phyloP scores from a whole-genome alignment of 2,797 vertebrate species.

The Liasis olivaceus region DNA sequence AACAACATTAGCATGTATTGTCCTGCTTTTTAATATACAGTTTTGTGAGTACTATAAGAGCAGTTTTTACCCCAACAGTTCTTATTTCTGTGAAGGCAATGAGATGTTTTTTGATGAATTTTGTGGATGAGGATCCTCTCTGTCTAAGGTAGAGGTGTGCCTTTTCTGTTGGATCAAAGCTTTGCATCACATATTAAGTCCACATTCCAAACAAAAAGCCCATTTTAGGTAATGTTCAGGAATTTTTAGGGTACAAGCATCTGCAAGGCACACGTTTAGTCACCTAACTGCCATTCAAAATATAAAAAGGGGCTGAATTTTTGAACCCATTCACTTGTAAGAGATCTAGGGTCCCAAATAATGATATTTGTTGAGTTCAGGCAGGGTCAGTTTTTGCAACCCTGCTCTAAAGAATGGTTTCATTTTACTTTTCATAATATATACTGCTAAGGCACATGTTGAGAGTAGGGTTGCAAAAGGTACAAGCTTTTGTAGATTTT shows the following conservation, averaged over 20 bases:
- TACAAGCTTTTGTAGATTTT: background rate
- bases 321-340: background rate
- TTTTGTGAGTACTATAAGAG: constrained; percentile 74
- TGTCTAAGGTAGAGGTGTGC: background rate
- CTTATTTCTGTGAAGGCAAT: background rate
- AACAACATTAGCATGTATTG: constrained; percentile 75
- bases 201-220: background rate
- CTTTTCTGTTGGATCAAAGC: background rate
- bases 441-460: background rate
- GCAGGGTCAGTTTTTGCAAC: background rate
- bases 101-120: background rate
- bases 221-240: background rate
- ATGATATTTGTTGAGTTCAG: background rate
- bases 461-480: background rate
- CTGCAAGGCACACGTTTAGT: background rate
- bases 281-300: background rate
- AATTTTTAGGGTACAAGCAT: background rate
- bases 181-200: background rate
- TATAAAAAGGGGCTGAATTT: background rate
- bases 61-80: constrained; percentile 5
- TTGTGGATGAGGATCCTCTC: background rate
- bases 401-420: background rate
- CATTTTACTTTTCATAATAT: background rate
- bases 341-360: background rate
- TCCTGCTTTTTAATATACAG: constrained; percentile 78